Base-by-base conservation (phyloP, 2,797 vertebrate genomes). In the Cossypha caffra region DNA sequence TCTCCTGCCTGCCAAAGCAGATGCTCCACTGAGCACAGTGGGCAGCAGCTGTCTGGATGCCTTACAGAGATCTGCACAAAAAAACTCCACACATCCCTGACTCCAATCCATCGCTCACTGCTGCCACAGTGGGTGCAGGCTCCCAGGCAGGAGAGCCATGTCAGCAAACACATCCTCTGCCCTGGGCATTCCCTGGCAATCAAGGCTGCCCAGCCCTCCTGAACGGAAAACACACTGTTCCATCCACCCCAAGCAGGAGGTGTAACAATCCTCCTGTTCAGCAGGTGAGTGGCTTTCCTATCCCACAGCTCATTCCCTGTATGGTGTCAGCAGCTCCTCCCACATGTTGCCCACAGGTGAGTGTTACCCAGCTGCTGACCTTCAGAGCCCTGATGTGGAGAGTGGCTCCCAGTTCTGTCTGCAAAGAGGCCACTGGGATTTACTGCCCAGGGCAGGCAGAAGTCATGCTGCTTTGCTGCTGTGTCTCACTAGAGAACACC, bases 1-100 rank as follows among this genome's bases (percentile, higher is more conserved):
- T 63, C 61, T 89, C 87, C 78, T 61, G 69, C 75, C 82, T 92
- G 91, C 68, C 82, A 95, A 71, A 84, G 88, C 74, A 86, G 94
- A 93, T 71, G 93, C 93, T 91, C 40, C 26, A 17, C 58, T 37
- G 68, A 95, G 85, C 89, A 83, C 75, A 71, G 87, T n/a, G 42
- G 72, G 78, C 64, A 93, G 89, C 89, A 71, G 91, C 93, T 73
- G 55, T 71, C 75, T 67, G 87, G 72, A 82, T 74, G 82, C 77
- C 78, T 95, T 63, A 87, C 67, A 75, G 73, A 81, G 33, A 69
- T 42, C 72, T 29, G 31, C 79, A 85, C 25, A 57, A 85, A 84
- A 59, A 59, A 68, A 2, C 81, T 90, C 87, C 50, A 31, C 2
- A 8, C 69, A 69, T 62, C 71, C 72, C 64, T 48, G 31, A 63